Evolutionary conservation across 2,797 vertebrate species (phyloP).

Genomic region (Perodicticus potto): DNA sequence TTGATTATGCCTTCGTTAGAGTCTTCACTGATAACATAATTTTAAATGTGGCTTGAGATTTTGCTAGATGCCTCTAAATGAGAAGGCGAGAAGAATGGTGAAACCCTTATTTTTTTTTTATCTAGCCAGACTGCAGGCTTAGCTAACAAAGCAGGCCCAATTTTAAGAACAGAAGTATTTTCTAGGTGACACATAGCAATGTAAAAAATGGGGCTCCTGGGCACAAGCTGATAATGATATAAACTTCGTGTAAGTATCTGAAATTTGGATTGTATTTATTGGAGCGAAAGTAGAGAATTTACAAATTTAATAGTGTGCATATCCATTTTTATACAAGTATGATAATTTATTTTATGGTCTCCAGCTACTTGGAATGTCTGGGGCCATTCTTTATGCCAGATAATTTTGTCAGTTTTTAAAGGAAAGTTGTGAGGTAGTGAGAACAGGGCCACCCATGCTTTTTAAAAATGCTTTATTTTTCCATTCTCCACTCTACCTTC

Average conservation of each 20-base stretch:
- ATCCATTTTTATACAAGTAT: not conserved
- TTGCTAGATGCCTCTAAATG: not conserved
- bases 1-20: not conserved
- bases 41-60: not conserved
- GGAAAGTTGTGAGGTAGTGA: not conserved
- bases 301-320: not conserved
- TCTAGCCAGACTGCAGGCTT: not conserved
- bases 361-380: not conserved
- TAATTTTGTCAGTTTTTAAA: not conserved
- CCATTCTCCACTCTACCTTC: not conserved
- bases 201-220: not conserved
- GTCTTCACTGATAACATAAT: not conserved
- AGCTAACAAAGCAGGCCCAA: not conserved
- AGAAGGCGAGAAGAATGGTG: slow-evolving; percentile 43
- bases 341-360: not conserved
- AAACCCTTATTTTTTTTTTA: slow-evolving; percentile 46
- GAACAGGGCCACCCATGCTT: not conserved
- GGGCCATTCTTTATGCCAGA: not conserved
- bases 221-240: not conserved
- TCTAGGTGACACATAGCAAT: not conserved
- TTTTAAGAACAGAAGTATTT: slow-evolving; percentile 36
- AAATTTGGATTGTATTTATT: not conserved
- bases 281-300: slow-evolving; percentile 16
- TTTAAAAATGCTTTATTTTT: slow-evolving; percentile 18
- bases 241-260: not conserved